phyloP scores from a whole-genome alignment of 2,888 invertebrate species.

The Eilema sororculum region DNA sequence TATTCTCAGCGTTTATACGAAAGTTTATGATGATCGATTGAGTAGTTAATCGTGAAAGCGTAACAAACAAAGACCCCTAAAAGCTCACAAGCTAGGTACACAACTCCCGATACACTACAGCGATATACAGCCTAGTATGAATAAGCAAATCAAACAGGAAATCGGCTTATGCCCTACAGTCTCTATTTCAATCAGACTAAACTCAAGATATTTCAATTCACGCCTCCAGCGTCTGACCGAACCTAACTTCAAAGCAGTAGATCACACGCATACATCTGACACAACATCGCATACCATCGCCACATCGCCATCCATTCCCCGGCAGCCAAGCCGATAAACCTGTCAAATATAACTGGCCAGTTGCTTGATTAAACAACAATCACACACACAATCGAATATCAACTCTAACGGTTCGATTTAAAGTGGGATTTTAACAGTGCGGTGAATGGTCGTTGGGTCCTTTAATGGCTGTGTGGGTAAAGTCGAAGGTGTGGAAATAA shows the following conservation, averaged over 20 bases:
- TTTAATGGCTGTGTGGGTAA: constrained; percentile 20
- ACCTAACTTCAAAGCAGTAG: constrained; percentile 27
- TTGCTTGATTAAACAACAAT: constrained; percentile 54
- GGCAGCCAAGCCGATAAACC: constrained; percentile 56
- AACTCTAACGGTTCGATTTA: not conserved
- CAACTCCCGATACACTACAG: not conserved
- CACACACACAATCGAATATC: constrained; percentile 7
- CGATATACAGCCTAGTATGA: not conserved
- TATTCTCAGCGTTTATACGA: not conserved
- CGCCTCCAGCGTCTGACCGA: constrained; percentile 11
- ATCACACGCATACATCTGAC: constrained; percentile 36
- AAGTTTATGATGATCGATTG: not conserved
- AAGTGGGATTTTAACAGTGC: constrained; percentile 11
- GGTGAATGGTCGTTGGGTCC: constrained; percentile 23
- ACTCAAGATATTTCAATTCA: constrained; percentile 13
- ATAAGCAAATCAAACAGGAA: constrained; percentile 3
- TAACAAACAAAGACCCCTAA: not conserved
- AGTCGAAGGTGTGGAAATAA: constrained; percentile 61
- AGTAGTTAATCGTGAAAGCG: not conserved
- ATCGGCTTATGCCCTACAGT: not conserved
- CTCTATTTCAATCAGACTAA: not conserved
- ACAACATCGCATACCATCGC: constrained; percentile 40
- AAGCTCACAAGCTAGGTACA: not conserved
- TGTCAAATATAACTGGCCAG: constrained; percentile 58
- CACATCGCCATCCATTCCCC: constrained; percentile 47